Conservation (phyloP, 92 coral and sea anemone species). For the Zoanthus sociatus region DNA sequence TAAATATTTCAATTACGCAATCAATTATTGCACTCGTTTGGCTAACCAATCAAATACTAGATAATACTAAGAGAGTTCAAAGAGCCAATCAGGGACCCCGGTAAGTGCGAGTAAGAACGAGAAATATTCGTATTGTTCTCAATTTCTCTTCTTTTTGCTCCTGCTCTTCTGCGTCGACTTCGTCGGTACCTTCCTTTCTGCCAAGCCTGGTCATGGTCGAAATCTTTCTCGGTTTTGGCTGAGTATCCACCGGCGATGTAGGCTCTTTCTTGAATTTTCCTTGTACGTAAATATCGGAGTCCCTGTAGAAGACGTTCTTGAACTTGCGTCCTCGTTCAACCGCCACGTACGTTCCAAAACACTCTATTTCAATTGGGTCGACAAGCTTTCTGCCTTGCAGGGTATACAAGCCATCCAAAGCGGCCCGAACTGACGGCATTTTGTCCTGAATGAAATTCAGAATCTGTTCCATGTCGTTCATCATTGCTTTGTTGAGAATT, state of each 20-base stretch:
- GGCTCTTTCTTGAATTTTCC: neutral
- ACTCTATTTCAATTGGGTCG: slow-evolving; percentile 40
- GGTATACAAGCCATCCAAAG: slow-evolving; percentile 60
- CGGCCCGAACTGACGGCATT: slow-evolving; percentile 45
- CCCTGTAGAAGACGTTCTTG: slow-evolving; percentile 64
- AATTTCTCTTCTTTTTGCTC: too few species aligned
- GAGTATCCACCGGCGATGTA: slow-evolving; percentile 4
- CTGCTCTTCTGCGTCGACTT: too few species aligned
- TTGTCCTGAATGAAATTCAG: slow-evolving; percentile 56
- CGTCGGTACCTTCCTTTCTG: too few species aligned
- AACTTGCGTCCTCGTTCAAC: slow-evolving; percentile 69
- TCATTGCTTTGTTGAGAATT: slow-evolving; percentile 49
- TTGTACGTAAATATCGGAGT: slow-evolving; percentile 1
- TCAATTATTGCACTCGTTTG: too few species aligned
- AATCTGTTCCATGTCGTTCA: slow-evolving; percentile 60
- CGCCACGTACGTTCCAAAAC: slow-evolving; percentile 64
- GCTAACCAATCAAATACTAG: too few species aligned
- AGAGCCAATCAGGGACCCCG: too few species aligned
- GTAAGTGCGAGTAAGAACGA: too few species aligned
- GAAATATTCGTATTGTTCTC: too few species aligned
- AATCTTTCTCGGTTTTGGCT: slow-evolving; percentile 18
- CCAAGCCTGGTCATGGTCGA: neutral
- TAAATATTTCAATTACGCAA: too few species aligned
- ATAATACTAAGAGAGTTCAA: too few species aligned
- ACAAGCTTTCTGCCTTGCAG: slow-evolving; percentile 54